Evolutionary conservation across 30 jellyfish, hydroid and myxozoan species (phyloP).

Genomic region (Mastigias papua): DNA sequence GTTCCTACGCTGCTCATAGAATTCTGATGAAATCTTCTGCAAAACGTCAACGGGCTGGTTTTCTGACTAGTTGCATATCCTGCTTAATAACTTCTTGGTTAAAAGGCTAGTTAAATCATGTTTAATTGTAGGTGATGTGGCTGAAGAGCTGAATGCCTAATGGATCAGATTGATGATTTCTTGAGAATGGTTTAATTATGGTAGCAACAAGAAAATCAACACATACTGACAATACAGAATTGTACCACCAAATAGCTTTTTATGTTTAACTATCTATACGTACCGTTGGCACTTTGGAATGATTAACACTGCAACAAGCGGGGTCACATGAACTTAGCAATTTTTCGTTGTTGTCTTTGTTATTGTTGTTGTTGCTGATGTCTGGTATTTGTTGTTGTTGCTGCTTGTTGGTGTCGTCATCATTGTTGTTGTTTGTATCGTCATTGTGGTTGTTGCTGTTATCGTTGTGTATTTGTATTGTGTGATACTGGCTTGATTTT

Average conservation of each 20-base stretch:
- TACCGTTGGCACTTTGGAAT: conserved; percentile 63
- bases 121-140: conserved; percentile 62
- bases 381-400: conserved; percentile 19
- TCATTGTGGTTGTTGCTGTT: conserved; percentile 25
- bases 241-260: conserved; percentile 49
- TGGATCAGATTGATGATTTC: conserved; percentile 12
- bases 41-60: too few species aligned
- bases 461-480: conserved; percentile 50
- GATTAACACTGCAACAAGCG: conserved; percentile 62
- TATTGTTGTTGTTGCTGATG: conserved; percentile 18
- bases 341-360: conserved; percentile 48
- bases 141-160: conserved; percentile 74
- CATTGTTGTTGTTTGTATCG: conserved; percentile 42
- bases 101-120: neutral
- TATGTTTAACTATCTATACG: conserved; percentile 44
- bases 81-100: too few species aligned
- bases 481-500: conserved; percentile 69
- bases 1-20: too few species aligned
- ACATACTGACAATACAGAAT: neutral
- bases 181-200: conserved; percentile 59
- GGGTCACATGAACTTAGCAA: conserved; percentile 56
- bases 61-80: too few species aligned
- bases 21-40: too few species aligned
- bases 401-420: conserved; percentile 3
- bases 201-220: conserved; percentile 48